A percentile compares a stretch with the other conserved stretches of the same genome.
Conservation (phyloP, 2,113 vertebrate genomes). For the Phocoena sinus region DNA sequence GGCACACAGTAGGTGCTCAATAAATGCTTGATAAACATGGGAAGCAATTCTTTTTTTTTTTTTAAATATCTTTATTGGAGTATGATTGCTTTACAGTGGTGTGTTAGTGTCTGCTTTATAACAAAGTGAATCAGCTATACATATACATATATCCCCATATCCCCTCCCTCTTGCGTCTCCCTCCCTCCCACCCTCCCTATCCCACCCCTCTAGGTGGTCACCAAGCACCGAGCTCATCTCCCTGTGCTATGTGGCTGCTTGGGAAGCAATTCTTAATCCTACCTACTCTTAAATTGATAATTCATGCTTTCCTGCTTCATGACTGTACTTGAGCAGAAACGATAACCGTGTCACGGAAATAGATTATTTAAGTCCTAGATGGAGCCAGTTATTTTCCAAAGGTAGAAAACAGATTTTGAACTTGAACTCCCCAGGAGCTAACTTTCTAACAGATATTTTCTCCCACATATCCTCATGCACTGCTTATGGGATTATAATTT, state of each 20-base stretch:
- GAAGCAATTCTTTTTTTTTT: not conserved
- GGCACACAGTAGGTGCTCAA: not conserved
- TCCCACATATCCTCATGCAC: not conserved
- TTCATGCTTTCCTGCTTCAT: not conserved
- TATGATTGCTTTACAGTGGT: too few species aligned
- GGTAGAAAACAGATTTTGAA: constrained; percentile 6
- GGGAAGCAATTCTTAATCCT: not conserved
- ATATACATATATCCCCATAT: too few species aligned
- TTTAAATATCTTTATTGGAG: too few species aligned
- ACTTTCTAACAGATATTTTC: not conserved
- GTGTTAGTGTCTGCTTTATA: too few species aligned
- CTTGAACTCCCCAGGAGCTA: not conserved
- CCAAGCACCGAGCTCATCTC: too few species aligned
- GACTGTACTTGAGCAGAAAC: not conserved
- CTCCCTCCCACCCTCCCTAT: too few species aligned
- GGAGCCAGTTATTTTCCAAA: not conserved
- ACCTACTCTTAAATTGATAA: not conserved
- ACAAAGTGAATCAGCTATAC: too few species aligned
- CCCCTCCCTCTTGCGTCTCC: too few species aligned
- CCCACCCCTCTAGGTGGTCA: too few species aligned
- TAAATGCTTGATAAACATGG: not conserved
- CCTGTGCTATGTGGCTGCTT: too few species aligned
- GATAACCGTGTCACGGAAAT: not conserved
- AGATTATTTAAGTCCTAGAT: not conserved
- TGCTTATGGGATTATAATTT: not conserved